phyloP scores from a whole-genome alignment of 2,888 invertebrate species.

The Drepana falcataria region DNA sequence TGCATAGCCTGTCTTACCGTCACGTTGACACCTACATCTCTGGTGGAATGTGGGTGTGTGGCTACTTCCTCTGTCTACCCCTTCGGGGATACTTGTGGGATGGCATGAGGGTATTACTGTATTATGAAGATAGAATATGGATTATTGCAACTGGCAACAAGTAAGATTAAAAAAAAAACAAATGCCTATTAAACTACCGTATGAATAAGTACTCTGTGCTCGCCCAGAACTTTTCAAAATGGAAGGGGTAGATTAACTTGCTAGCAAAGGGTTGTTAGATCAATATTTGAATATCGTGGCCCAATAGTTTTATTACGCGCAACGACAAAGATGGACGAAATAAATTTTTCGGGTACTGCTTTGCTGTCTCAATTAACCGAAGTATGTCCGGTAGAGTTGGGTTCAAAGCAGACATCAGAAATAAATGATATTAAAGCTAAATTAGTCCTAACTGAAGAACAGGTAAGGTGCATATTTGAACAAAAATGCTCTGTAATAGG shows the following conservation, averaged over 20 bases:
- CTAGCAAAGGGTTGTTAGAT: constrained; percentile 6
- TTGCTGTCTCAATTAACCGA: constrained; percentile 24
- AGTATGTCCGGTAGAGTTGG: constrained; percentile 19
- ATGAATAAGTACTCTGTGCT: too few relatives aligned
- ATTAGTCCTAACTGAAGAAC: constrained; percentile 45
- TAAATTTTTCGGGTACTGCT: constrained; percentile 40
- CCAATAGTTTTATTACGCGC: constrained; percentile 7
- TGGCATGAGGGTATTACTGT: too few relatives aligned
- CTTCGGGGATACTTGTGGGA: too few relatives aligned
- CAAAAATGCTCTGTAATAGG: too few relatives aligned
- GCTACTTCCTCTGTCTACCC: too few relatives aligned
- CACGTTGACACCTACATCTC: too few relatives aligned
- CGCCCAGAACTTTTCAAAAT: background rate
- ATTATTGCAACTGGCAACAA: too few relatives aligned
- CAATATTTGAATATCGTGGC: constrained; percentile 12
- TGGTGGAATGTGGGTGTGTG: too few relatives aligned
- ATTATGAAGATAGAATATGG: too few relatives aligned
- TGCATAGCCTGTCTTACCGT: too few relatives aligned
- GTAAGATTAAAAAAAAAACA: too few relatives aligned
- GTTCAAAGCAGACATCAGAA: constrained; percentile 12
- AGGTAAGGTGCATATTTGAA: constrained; percentile 29
- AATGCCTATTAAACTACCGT: too few relatives aligned
- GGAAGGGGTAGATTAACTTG: background rate
- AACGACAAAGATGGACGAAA: constrained; percentile 30
- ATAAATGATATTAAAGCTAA: constrained; percentile 39